Percentiles rank a stretch among this genome's conserved stretches.
These are phyloP conservation scores for Lerema accius DNA, from an alignment of 1,140 invertebrate genomes.

Conservation along the genomic window DNA sequence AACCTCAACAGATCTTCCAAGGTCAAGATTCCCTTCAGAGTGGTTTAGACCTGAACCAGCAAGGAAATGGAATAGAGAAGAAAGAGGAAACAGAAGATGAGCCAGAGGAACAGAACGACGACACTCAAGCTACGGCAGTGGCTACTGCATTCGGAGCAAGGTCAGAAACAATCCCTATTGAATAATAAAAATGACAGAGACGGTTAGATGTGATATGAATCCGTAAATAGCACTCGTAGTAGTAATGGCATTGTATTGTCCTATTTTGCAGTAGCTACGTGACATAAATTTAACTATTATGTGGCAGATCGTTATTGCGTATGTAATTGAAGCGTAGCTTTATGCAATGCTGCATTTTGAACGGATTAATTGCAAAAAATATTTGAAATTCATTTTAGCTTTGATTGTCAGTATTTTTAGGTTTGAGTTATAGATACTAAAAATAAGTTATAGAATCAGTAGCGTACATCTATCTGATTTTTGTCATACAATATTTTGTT, in stretches of 20 bases:
- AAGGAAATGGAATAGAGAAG: slow-evolving; percentile 64
- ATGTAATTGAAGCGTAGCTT: slow-evolving; percentile 6
- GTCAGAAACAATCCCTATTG: slow-evolving; percentile 45
- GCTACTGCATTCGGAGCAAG: slow-evolving; percentile 72
- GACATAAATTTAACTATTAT: slow-evolving; percentile 22
- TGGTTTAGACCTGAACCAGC: slow-evolving; percentile 65
- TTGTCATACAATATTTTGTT: too few species aligned
- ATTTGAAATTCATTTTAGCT: not conserved
- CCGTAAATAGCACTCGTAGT: not conserved
- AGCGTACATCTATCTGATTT: too few species aligned
- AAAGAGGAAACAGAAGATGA: slow-evolving; percentile 47
- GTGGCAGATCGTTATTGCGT: slow-evolving; percentile 4
- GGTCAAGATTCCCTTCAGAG: slow-evolving; percentile 65
- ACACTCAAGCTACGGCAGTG: slow-evolving; percentile 56
- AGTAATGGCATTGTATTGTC: slow-evolving; percentile 8
- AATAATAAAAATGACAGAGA: slow-evolving; percentile 40
- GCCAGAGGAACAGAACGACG: slow-evolving; percentile 46
- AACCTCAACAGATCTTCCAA: slow-evolving; percentile 43
- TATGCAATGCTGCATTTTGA: not conserved
- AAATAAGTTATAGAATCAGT: too few species aligned
- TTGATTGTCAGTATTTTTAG: not conserved
- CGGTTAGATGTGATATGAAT: slow-evolving; percentile 32
- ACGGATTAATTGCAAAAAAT: not conserved
- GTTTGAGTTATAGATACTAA: too few species aligned
- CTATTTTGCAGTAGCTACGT: slow-evolving; percentile 12